Evolutionary conservation across 92 coral and sea anemone species (phyloP).

Genomic region (Zoanthus sociatus): DNA sequence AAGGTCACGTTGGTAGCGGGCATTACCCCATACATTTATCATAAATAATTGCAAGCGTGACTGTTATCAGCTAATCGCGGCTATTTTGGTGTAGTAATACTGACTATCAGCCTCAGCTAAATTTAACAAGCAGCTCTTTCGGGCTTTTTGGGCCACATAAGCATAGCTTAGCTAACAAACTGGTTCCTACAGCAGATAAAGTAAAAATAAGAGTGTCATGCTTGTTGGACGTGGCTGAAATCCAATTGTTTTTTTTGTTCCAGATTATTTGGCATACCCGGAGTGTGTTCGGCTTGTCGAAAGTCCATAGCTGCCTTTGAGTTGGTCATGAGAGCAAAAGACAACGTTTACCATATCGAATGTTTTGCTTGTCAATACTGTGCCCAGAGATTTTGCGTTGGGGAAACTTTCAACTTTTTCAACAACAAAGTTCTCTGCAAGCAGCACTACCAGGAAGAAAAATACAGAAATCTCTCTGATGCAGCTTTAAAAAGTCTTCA

Average conservation of each 20-base stretch:
- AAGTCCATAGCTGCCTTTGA: slow-evolving; percentile 91
- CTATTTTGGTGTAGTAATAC: too few relatives aligned
- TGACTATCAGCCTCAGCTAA: too few relatives aligned
- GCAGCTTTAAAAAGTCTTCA: slow-evolving; percentile 2
- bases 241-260: slow-evolving; percentile 5
- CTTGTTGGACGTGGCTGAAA: background rate
- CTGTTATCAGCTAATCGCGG: too few relatives aligned
- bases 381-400: slow-evolving; percentile 85
- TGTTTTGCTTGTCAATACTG: slow-evolving; percentile 89
- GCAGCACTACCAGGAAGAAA: slow-evolving; percentile 80
- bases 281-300: slow-evolving; percentile 80
- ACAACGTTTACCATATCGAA: slow-evolving; percentile 89
- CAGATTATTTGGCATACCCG: slow-evolving; percentile 88
- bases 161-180: too few relatives aligned
- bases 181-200: too few relatives aligned
- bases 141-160: too few relatives aligned
- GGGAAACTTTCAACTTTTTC: slow-evolving; percentile 82
- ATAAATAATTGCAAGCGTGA: too few relatives aligned
- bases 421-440: slow-evolving; percentile 90
- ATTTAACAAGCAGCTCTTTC: too few relatives aligned
- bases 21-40: too few relatives aligned
- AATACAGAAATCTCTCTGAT: slow-evolving; percentile 40
- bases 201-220: too few relatives aligned
- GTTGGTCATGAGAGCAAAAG: slow-evolving; percentile 86
- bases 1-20: too few relatives aligned